Evolutionary conservation across 2,888 invertebrate species (phyloP).

Genomic region (Caenorhabditis imperialis): DNA sequence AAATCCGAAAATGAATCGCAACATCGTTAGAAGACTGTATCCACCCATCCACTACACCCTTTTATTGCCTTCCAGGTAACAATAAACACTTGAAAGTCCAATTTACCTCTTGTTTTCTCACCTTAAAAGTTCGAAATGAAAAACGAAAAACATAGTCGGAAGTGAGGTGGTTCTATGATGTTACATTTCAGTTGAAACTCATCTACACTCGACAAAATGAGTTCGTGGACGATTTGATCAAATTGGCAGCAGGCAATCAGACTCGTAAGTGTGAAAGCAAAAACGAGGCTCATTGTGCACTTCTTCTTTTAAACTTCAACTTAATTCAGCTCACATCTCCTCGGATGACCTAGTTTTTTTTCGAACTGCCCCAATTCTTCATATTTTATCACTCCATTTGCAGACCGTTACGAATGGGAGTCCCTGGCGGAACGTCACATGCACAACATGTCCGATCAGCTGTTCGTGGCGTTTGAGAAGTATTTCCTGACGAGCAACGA

Average conservation of each 20-base stretch:
- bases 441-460: conserved; percentile 77
- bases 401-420: conserved; percentile 61
- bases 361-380: neutral
- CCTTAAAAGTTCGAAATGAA: neutral
- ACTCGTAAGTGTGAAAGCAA: conserved; percentile 45
- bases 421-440: conserved; percentile 66
- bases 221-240: conserved; percentile 71
- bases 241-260: conserved; percentile 56
- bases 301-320: too few species aligned
- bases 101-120: conserved; percentile 1
- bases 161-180: neutral
- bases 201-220: conserved; percentile 70
- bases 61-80: too few species aligned
- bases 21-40: too few species aligned
- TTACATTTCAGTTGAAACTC: conserved; percentile 63
- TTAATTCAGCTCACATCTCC: neutral
- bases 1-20: too few species aligned
- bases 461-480: conserved; percentile 78
- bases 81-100: too few species aligned
- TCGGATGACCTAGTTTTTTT: neutral
- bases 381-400: conserved; percentile 6
- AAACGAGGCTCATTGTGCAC: too few species aligned
- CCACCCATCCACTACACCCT: too few species aligned
- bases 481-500: conserved; percentile 75
- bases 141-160: too few species aligned